A percentile compares a stretch with the other conserved stretches of the same genome.
Evolutionary conservation across 2,797 vertebrate genomes (phyloP).

Genomic region (Acipenser ruthenus): DNA sequence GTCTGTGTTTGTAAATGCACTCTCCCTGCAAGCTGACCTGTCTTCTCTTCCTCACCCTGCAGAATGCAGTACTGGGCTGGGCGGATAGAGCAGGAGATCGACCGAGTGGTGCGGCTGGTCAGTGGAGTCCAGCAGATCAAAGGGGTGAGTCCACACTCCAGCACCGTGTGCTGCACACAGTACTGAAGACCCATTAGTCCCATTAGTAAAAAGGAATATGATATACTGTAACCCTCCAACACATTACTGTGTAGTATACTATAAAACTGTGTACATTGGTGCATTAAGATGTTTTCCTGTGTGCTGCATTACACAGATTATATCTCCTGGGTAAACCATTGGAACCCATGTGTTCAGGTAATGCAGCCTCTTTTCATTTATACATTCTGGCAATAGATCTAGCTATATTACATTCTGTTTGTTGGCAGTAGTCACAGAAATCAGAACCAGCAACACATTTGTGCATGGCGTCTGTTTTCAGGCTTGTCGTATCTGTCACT

Average conservation of each 20-base stretch:
- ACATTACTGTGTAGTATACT: too few relatives aligned
- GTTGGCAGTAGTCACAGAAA: neutral
- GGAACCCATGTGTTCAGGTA: too few relatives aligned
- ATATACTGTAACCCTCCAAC: too few relatives aligned
- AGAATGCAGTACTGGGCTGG: conserved; percentile 97
- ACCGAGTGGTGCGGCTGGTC: conserved; percentile 90
- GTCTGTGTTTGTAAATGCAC: too few relatives aligned
- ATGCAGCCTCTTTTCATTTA: too few relatives aligned
- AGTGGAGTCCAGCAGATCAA: conserved; percentile 88
- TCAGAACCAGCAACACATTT: neutral
- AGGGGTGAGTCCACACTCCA: conserved; percentile 62
- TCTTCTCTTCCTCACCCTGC: conserved; percentile 29
- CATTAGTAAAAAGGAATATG: too few relatives aligned
- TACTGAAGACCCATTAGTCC: too few relatives aligned
- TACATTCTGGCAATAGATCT: too few relatives aligned
- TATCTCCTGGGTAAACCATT: too few relatives aligned
- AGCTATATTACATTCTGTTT: neutral
- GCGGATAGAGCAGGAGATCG: conserved; percentile 92
- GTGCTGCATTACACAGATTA: too few relatives aligned
- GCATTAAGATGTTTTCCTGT: too few relatives aligned
- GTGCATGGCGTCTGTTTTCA: neutral
- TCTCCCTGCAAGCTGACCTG: neutral
- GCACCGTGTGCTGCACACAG: neutral
- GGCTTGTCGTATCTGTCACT: neutral
- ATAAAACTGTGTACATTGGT: too few relatives aligned